Evolutionary conservation across 2,888 invertebrate genomes (phyloP).

Genomic region (Cephus nigrinus): DNA sequence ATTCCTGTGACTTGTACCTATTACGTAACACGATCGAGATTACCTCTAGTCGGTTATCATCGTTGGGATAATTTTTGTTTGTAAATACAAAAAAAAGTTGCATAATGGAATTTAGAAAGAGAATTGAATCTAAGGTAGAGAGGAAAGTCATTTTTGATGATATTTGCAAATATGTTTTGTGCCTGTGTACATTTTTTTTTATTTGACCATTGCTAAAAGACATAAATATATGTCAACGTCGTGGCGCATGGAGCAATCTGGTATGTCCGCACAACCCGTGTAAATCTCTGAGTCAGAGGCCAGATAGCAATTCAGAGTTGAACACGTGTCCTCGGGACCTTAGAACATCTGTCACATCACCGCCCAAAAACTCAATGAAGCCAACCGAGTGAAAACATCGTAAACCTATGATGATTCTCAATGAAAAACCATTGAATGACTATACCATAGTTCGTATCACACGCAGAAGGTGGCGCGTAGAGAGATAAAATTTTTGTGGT

Average conservation of each 20-base stretch:
- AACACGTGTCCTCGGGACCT: slow-evolving; percentile 23
- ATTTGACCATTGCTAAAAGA: not conserved
- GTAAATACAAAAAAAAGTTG: not conserved
- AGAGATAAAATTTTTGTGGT: not conserved
- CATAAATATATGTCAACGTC: slow-evolving; percentile 2
- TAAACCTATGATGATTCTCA: slow-evolving; percentile 18
- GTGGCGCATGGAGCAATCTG: not conserved
- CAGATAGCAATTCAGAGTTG: slow-evolving; percentile 14
- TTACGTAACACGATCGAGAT: not conserved
- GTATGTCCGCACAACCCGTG: not conserved
- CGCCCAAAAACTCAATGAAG: slow-evolving; percentile 23
- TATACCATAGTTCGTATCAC: not conserved
- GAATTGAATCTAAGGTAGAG: not conserved
- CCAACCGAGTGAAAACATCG: slow-evolving; percentile 21
- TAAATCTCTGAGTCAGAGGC: slow-evolving; percentile 5
- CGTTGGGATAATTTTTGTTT: not conserved
- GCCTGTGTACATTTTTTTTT: not conserved
- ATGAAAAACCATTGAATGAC: slow-evolving; percentile 13
- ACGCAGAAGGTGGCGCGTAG: not conserved
- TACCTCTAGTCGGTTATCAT: not conserved
- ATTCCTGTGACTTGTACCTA: not conserved
- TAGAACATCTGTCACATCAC: slow-evolving; percentile 21
- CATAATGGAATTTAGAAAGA: not conserved
- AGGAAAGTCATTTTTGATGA: not conserved
- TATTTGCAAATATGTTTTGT: not conserved